Base-by-base conservation (phyloP, 2,797 vertebrate species). In the Smutsia temminckii region DNA sequence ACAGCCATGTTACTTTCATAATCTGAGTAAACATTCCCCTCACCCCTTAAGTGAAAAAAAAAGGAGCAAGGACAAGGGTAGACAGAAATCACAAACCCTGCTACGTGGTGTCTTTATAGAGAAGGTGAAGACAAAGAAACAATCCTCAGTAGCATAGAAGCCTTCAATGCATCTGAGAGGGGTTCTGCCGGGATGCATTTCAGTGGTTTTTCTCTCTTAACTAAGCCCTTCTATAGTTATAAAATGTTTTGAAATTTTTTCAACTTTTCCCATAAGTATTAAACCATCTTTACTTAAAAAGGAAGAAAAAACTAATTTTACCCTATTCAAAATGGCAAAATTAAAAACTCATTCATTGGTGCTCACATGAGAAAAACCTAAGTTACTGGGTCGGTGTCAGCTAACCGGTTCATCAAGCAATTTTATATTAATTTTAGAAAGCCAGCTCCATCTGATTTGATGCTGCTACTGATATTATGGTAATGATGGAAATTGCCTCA, bases 401-500 rank as follows among this genome's bases (percentile, higher is more conserved):
- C 57, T 63, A 89, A 89, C 37, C 37, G 4, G 37, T 51, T 59
- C 85, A 68, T 8, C 83, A 89, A 95, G 97, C 96, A 97, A 97
- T 97, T 95, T 97, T 25, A 95, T 79, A 97, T 97, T 97, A 94
- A 95, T 97, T 96, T 97, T 40, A 79, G 72, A 92, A 74, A 94
- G 61, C 64, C 92, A 81, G 72, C 90, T 91, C 93, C 88, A 80
- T 69, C 75, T 91, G 89, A 97, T 97, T 97, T 80, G 88, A 96
- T 93, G 96, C 86, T 25, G 74, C 88, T 86, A 34, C 95, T 80
- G 92, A 96, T 92, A 96, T 93, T 95, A 97, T 97, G 92, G 91
- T 97, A 97, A 97, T 96, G 95, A 94, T 64, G 57, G 95, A 96
- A 97, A 97, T 96, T 97, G 96, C 94, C 68, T 96, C 66, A 17